Evolutionary conservation across 2,113 vertebrate species (phyloP), one percentile per base, ranked within the genome.

Genomic region (Montifringilla adamsi): DNA sequence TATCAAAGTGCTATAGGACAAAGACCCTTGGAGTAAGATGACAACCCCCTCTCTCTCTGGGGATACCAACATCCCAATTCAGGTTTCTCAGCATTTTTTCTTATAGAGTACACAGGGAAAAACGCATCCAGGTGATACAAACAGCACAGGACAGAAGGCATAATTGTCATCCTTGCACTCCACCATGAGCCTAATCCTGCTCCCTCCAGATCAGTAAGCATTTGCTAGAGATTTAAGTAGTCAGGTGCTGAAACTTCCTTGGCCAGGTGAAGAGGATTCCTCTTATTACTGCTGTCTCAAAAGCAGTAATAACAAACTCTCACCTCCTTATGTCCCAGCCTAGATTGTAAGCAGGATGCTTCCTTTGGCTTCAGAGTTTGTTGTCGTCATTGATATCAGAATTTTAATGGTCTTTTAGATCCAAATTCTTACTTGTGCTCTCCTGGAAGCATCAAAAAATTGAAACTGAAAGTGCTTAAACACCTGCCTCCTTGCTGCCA

Each of bases 81-180:
- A 37, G 17, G 37, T 79, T 76, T 85, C 23, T 58, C 31, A 69
- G 49, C 35, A 79, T 39, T 23, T 55, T 74, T 84, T 76, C 41
- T 72, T 67, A 31, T 0, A 14, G 14, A 69, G 4, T 56, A 53
- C 12, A 3, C 5, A 11, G 11, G 10, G 35, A 7, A 46, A 69
- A 80, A 49, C 23, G 33, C 28, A 62, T 19, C 31, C 63, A 76
- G 41, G 30, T 0, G 0, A 47, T 21, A 55, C 7, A 70, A 46
- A 37, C 4, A 81, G 33, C n/a, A 73, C 46, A 93, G 35, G 39
- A 59, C 33, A 56, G 13, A 63, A 72, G 26, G 52, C 9, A 49
- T 6, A 6, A 39, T 2, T 60, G 23, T 21, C 17, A 70, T 16
- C 23, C 39, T 86, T 75, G 19, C 18, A 6, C 5, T 73, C 26